A percentile compares a stretch with the other conserved stretches of the same genome.
Conservation (phyloP, 1,140 invertebrate genomes). For the Drosophila truncata region DNA sequence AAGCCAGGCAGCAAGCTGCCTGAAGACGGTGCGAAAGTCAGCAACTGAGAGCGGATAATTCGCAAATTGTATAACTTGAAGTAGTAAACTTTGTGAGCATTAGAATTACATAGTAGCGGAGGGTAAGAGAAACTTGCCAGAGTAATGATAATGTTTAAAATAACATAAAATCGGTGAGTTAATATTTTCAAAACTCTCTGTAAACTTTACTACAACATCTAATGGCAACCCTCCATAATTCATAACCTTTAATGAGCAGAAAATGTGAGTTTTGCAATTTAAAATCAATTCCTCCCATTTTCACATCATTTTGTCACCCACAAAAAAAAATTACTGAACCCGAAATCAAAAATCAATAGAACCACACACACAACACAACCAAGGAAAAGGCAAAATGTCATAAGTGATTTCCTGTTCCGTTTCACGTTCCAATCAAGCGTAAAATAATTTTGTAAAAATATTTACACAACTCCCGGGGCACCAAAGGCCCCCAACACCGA, state of each 20-base stretch:
- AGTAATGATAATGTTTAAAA: neutral
- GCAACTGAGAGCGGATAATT: slow-evolving; percentile 33
- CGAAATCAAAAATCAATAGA: slow-evolving; percentile 75
- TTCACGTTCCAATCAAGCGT: slow-evolving; percentile 72
- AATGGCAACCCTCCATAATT: slow-evolving; percentile 3
- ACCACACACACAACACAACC: slow-evolving; percentile 9
- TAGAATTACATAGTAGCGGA: slow-evolving; percentile 10
- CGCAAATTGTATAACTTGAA: slow-evolving; percentile 39
- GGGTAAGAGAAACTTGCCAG: neutral
- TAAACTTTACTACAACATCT: no score
- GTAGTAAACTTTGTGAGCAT: slow-evolving; percentile 16
- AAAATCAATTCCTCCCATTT: slow-evolving; percentile 13
- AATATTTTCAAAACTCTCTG: neutral
- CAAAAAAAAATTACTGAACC: slow-evolving; percentile 64
- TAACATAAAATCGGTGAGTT: neutral
- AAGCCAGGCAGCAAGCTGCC: slow-evolving; percentile 10
- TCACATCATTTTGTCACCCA: slow-evolving; percentile 58
- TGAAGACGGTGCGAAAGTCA: slow-evolving; percentile 6
- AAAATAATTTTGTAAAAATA: slow-evolving; percentile 80
- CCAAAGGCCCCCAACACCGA: slow-evolving; percentile 7
- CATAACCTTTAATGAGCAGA: slow-evolving; percentile 5
- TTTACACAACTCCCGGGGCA: slow-evolving; percentile 61
- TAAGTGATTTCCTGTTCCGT: slow-evolving; percentile 79
- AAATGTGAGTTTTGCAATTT: slow-evolving; percentile 27
- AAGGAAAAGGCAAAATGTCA: slow-evolving; percentile 65